Percentiles rank a stretch among this genome's conserved stretches.
These are phyloP conservation scores for Nycticorax nycticorax DNA, from an alignment of 2,113 vertebrate species.

Conservation along the genomic window DNA sequence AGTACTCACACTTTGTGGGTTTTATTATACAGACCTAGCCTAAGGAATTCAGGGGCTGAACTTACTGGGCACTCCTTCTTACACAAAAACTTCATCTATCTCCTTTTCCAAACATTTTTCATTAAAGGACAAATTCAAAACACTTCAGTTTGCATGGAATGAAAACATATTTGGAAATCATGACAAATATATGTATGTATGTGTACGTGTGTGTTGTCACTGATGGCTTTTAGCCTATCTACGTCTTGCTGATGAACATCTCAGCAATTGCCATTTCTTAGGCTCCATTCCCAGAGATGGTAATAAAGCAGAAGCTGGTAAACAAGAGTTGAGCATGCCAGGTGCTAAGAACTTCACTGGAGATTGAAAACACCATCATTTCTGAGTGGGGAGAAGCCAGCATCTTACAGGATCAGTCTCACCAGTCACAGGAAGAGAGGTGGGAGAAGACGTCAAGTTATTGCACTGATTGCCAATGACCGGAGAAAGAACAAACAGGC, in stretches of 20 bases:
- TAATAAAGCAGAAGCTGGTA: background rate
- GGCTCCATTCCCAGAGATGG: accelerated
- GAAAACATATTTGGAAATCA: background rate
- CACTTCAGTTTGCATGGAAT: background rate
- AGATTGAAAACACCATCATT: background rate
- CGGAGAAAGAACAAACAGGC: background rate
- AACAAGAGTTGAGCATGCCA: accelerated
- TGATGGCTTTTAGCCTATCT: background rate
- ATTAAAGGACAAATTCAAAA: background rate
- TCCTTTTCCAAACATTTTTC: background rate
- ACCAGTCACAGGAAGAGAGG: background rate
- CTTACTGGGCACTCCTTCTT: background rate
- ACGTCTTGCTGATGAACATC: background rate
- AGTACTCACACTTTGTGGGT: background rate
- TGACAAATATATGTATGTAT: accelerated
- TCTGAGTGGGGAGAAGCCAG: background rate
- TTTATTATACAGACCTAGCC: background rate
- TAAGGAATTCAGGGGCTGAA: background rate
- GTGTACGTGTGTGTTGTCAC: background rate
- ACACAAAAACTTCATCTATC: background rate
- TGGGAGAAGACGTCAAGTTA: background rate
- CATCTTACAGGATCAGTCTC: background rate
- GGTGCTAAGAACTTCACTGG: accelerated
- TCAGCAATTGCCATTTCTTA: background rate
- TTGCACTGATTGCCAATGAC: background rate